Evolutionary conservation across 2,888 invertebrate genomes (phyloP), one percentile per base, ranked within the genome.

Genomic region (Herminia tarsipennalis): DNA sequence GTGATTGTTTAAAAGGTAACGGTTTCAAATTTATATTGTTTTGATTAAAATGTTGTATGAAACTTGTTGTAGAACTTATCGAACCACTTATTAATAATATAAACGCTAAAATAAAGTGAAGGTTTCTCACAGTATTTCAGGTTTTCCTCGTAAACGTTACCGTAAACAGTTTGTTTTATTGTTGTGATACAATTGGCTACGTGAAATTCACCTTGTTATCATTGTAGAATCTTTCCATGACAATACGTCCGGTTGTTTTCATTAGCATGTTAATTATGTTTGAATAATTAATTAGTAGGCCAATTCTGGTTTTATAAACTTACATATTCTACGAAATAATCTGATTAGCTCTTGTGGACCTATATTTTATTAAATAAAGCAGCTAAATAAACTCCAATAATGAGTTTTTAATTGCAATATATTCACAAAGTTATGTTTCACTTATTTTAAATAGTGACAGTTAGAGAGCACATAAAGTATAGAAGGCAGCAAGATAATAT

Each of bases 1-100:
- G 83, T 81, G 82, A 78, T 83, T 70, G 67, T 84, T 88, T 70
- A 82, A 88, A 88, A 88, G 88, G 88, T 89, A 89, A 88, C 88
- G 86, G 86, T 81, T 85, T 77, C 65, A 63, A 48, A 60, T 63
- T 60, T 65, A 29, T 64, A 56, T 56, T 58, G 28, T 54, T 44
- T 41, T 52, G 14, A 48, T 35, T 49, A 22, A 21, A 44, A 49
- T 53, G 37, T 46, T 32, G 28, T 17, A 35, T 13, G 32, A 38
- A 30, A 22, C 28, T 14, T 14, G 9, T 17, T 44, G 13, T 33
- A 30, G 3, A 36, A 44, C 14, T 28, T 20, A 27, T 20, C 5
- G 1, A 13, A 1, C 1, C 1, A 14, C 0, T 9, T 39, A 3
- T 6, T 27, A 8, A 12, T 13, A 13, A 12, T 6, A 2, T 12